A percentile compares a stretch with the other conserved stretches of the same genome.
phyloP scores from a whole-genome alignment of 2,113 vertebrate genomes.

The Apistogramma diplotaenia region DNA sequence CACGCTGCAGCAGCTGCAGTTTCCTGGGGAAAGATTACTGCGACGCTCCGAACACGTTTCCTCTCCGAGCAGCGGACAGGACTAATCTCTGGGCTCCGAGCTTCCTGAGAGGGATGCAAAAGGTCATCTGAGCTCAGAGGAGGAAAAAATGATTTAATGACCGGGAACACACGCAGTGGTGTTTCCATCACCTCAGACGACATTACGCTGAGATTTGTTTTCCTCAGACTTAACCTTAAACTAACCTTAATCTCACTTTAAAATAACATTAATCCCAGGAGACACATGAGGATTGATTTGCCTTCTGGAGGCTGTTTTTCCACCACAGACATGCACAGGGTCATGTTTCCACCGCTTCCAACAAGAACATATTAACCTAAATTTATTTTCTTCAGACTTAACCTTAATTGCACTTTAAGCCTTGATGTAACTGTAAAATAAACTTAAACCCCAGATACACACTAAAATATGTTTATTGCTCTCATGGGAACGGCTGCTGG shows the following conservation, averaged over 20 bases:
- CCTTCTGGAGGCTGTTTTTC: not conserved
- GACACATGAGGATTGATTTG: not conserved
- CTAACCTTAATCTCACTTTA: not conserved
- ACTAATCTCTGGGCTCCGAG: constrained; percentile 13
- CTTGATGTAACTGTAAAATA: not conserved
- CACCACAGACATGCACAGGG: not conserved
- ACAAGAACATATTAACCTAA: not conserved
- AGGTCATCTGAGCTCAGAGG: not conserved
- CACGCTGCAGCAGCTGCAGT: constrained; percentile 16
- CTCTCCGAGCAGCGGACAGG: not conserved
- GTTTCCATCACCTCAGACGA: constrained; percentile 3
- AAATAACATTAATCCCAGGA: not conserved
- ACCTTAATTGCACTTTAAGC: not conserved
- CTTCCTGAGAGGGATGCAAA: constrained; percentile 15
- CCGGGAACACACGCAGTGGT: not conserved
- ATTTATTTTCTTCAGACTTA: not conserved
- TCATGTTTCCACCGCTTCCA: not conserved
- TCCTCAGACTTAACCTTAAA: not conserved
- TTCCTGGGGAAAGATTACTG: constrained; percentile 52
- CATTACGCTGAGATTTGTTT: not conserved
- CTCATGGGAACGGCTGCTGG: no score
- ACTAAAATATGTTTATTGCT: not conserved
- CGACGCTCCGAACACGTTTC: constrained; percentile 12
- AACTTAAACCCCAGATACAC: no score
- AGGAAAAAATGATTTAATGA: constrained; percentile 33